Evolutionary conservation across 2,888 invertebrate species (phyloP), one percentile per base, ranked within the genome.

Genomic region (Parapristionchus giblindavisi): DNA sequence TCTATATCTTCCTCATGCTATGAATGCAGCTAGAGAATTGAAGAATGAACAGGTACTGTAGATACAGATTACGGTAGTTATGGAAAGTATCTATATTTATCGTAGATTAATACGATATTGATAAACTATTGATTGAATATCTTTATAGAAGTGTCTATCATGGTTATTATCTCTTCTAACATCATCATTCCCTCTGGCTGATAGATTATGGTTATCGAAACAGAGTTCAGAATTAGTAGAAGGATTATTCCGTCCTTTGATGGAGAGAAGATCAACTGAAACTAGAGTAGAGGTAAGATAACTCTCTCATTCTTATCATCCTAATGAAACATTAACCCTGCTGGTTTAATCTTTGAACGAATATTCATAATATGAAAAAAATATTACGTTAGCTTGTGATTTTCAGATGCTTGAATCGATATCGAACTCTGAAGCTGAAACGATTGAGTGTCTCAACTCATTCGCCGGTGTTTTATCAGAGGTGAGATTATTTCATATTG

Each of bases 11-110:
- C 52, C 43, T 8, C 78, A 80, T 66, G 65, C 81, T 52, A 70
- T 77, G 38, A 75, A 77, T 65, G 77, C 77, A 2, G 80, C 79
- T 29, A 76, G 60, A 11, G 74, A 79, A 75, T 38, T 82, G 51
- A 78, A 75, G 27, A 36, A 51, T 11, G 80, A 81, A 8, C 77
- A 78, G 81, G 81, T 79, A 61, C 21, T 3, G n/a, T 3, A 54
- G 27, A 6, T 8, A 54, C 14, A 27, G 60, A 8, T 32, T 60
- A 8, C 27, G 4, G 27, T 29, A 27, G 17, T 54, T 14, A n/a
- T n/a, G 27, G 17, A 8, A 17, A 43, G 43, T 43, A 43, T 17
- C 17, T 43, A 36, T 34, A 14, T 52, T 38, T 32, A n/a, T 17
- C n/a, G 14, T 29, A 17, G n/a, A 8, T 17, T 63, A 32, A 27